These are phyloP conservation scores for Coranthus polyacanthus DNA, from an alignment of 2,797 vertebrate genomes.

Conservation along the genomic window DNA sequence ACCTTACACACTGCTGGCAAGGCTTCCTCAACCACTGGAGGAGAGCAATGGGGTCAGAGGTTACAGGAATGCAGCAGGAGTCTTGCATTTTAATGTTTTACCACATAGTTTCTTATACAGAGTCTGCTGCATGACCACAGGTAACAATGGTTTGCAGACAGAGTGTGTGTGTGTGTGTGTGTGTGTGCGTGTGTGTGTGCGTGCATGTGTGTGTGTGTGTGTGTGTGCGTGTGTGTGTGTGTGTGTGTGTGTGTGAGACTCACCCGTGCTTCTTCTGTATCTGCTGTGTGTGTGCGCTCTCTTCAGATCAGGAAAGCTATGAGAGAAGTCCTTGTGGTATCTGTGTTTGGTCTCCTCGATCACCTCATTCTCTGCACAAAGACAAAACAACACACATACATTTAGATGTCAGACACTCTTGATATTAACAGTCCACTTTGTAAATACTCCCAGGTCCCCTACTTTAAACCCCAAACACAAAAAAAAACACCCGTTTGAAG, in stretches of 20 bases:
- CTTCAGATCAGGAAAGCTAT: conserved; percentile 86
- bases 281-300: conserved; percentile 86
- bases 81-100: not conserved
- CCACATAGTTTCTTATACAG: not conserved
- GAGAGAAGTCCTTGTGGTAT: conserved; percentile 84
- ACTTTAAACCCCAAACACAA: not conserved
- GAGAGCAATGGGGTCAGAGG: not conserved
- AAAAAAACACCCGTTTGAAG: not conserved
- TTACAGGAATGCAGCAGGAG: not conserved
- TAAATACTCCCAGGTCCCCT: conserved; percentile 24
- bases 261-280: conserved; percentile 93
- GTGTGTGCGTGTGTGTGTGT: conserved; percentile 25
- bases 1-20: conserved; percentile 92
- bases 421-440: conserved; percentile 8
- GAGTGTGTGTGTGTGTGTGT: not conserved
- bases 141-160: too few species aligned
- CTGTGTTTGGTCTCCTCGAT: conserved; percentile 88
- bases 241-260: conserved; percentile 54
- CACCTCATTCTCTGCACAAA: conserved; percentile 83
- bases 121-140: too few species aligned
- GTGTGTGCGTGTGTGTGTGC: conserved; percentile 7
- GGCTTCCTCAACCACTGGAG: conserved; percentile 89
- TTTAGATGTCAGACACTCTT: conserved; percentile 26
- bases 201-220: conserved; percentile 2
- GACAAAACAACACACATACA: conserved; percentile 59